Evolutionary conservation across 1,140 invertebrate genomes (phyloP), one percentile per base, ranked within the genome.

Genomic region (Drosophila setifemur): DNA sequence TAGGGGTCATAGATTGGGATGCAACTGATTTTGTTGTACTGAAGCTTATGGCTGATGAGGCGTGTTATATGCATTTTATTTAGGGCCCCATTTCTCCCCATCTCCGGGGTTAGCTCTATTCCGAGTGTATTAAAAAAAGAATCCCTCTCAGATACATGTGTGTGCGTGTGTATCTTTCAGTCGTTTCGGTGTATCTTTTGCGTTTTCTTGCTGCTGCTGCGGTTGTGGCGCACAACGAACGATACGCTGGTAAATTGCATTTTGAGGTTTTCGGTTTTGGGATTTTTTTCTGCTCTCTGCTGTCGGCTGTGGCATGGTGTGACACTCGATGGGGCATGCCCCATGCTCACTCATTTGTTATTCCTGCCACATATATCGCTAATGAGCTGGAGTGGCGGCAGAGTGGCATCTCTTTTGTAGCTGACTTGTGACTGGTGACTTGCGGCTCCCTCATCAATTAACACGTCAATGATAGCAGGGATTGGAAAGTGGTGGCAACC

Each of bases 51-150:
- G 79, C 69, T 83, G 78, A 83, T 83, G 78, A 83, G 78, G 78
- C 78, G 70, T 83, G 78, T 83, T 83, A 83, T 79, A 76, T 74
- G 79, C 81, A 83, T 83, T 83, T 83, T 79, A 83, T 83, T 85
- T 74, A n/a, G n/a, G n/a, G 79, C 55, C 42, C 14, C 14, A 12
- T 1, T 19, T 25, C 23, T n/a, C 14, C 4, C 4, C 8, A 19
- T 26, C n/a, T n/a, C n/a, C n/a, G n/a, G n/a, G n/a, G n/a, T n/a
- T n/a, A n/a, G 14, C 19, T 25, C 35, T 40, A 58, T 70, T 69
- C 60, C 39, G 43, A 44, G 50, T 42, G 43, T 69, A 50, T 82
- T 63, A 67, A 64, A 58, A 74, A 35, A 42, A 14, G 2, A 29
- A 9, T 7, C 31, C 31, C 33, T 48, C 9, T 47, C n/a, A n/a